Conservation (phyloP, 2,888 invertebrate genomes). For the Melanargia galathea region DNA sequence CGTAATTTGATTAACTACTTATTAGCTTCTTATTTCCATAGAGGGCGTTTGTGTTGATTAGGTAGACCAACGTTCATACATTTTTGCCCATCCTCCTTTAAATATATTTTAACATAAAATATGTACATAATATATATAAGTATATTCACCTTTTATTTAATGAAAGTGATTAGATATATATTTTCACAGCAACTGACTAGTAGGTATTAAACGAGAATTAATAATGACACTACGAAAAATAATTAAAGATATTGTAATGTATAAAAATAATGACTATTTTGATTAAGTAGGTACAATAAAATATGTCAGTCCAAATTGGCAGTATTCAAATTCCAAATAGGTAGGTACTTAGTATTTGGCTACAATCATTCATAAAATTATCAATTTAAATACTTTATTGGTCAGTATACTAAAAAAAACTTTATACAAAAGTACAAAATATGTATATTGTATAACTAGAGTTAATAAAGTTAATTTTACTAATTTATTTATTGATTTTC, state of each 20-base stretch:
- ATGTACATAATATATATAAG: neutral
- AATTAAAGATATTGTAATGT: neutral
- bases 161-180: conserved; percentile 7
- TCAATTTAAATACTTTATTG: conserved; percentile 5
- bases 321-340: conserved; percentile 42
- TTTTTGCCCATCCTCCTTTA: too few relatives aligned
- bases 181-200: conserved; percentile 13
- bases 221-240: neutral
- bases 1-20: too few relatives aligned
- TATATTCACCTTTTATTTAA: neutral
- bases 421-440: neutral
- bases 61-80: too few relatives aligned
- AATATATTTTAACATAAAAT: too few relatives aligned
- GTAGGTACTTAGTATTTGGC: neutral
- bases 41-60: too few relatives aligned
- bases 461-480: neutral
- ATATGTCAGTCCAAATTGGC: conserved; percentile 54
- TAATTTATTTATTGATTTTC: neutral
- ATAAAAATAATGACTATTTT: neutral
- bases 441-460: neutral
- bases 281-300: conserved; percentile 16
- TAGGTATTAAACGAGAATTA: neutral
- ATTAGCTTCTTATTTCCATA: too few relatives aligned
- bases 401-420: neutral
- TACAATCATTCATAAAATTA: neutral